Percentiles rank a stretch among this genome's conserved stretches.
These are phyloP conservation scores for Kryptolebias marmoratus DNA, from an alignment of 2,113 vertebrate species.

Conservation along the genomic window DNA sequence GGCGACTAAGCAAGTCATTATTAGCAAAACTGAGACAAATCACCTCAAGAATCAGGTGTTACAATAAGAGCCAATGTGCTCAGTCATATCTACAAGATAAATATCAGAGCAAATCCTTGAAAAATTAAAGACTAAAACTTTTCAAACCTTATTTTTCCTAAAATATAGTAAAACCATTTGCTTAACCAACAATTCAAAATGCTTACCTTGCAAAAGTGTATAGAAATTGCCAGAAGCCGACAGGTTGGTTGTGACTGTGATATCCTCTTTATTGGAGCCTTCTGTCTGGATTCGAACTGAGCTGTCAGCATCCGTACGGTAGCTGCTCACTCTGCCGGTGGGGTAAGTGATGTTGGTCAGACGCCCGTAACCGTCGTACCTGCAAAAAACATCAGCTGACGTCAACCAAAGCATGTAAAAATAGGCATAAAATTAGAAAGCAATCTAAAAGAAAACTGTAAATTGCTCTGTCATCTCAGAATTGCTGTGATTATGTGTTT, in stretches of 20 bases:
- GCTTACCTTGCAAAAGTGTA: conserved; percentile 94
- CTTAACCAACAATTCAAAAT: not conserved
- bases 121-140: conserved; percentile 8
- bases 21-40: not conserved
- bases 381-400: conserved; percentile 65
- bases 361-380: conserved; percentile 94
- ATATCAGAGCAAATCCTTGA: not conserved
- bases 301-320: conserved; percentile 90
- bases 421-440: not conserved
- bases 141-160: not conserved
- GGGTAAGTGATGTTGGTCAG: conserved; percentile 98
- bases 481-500: conserved; percentile 22
- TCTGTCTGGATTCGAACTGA: conserved; percentile 92
- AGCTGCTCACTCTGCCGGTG: conserved; percentile 95
- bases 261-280: conserved; percentile 94
- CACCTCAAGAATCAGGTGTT: not conserved
- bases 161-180: conserved; percentile 2
- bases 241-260: conserved; percentile 96
- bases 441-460: too few species aligned
- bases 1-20: not conserved
- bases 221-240: conserved; percentile 97
- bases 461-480: conserved; percentile 6
- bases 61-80: too few species aligned
- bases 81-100: not conserved
- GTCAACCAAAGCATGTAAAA: conserved; percentile 32